phyloP scores from a whole-genome alignment of 2,888 invertebrate genomes.

The Coleophora deauratella region DNA sequence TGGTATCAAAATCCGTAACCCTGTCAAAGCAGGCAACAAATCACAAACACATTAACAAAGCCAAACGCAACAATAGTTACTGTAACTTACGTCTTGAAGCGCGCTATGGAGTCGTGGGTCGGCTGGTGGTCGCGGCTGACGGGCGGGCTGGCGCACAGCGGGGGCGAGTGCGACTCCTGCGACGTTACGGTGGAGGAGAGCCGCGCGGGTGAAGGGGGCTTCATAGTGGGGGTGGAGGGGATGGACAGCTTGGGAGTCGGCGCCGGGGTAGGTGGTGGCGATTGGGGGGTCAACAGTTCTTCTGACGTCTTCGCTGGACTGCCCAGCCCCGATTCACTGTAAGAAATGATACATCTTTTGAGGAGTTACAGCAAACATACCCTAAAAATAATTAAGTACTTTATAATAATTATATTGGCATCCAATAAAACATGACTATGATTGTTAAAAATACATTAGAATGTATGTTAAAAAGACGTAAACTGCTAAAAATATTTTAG shows the following conservation, averaged over 20 bases:
- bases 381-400: too few relatives aligned
- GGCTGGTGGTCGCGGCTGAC: constrained; percentile 43
- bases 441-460: too few relatives aligned
- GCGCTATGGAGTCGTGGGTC: constrained; percentile 52
- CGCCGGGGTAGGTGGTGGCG: constrained; percentile 42
- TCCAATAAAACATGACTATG: too few relatives aligned
- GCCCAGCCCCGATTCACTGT: constrained; percentile 62
- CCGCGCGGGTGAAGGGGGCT: constrained; percentile 27
- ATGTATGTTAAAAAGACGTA: too few relatives aligned
- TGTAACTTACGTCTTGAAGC: constrained; percentile 64
- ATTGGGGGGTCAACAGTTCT: constrained; percentile 52
- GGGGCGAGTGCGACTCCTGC: constrained; percentile 52
- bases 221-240: constrained; percentile 21
- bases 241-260: constrained; percentile 19
- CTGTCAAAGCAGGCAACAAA: constrained; percentile 1
- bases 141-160: constrained; percentile 59
- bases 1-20: too few relatives aligned
- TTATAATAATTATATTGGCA: too few relatives aligned
- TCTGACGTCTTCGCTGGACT: constrained; percentile 61
- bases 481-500: too few relatives aligned
- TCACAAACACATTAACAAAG: too few relatives aligned
- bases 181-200: constrained; percentile 9
- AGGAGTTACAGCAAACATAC: too few relatives aligned
- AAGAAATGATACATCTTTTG: not conserved
- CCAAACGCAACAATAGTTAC: not conserved